Percentiles rank a stretch among this genome's conserved stretches.
Conservation (phyloP, 2,113 vertebrate genomes). For the Plestiodon gilberti region DNA sequence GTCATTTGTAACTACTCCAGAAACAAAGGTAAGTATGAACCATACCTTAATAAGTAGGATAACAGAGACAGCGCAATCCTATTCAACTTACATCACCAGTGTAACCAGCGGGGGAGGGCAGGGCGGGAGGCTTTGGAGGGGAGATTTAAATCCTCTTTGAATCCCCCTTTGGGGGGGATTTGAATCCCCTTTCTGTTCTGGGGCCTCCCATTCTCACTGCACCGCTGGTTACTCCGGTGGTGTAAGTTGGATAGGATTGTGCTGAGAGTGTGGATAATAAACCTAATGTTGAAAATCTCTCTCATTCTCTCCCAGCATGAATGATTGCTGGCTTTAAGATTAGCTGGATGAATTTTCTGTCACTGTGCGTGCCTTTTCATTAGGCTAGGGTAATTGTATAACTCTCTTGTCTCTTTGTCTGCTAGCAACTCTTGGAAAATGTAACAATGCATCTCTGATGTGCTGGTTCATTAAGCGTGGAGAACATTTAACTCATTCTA, state of each 20-base stretch:
- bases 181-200: too few species aligned
- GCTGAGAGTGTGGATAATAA: background rate
- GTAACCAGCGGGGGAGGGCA: too few species aligned
- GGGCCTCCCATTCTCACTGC: too few species aligned
- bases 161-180: too few species aligned
- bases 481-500: conserved; percentile 1
- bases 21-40: conserved; percentile 24
- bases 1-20: conserved; percentile 1
- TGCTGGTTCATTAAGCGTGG: background rate
- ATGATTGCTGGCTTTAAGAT: conserved; percentile 39
- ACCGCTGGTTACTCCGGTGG: too few species aligned
- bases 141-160: too few species aligned
- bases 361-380: conserved; percentile 43
- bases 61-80: too few species aligned
- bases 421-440: conserved; percentile 25
- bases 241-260: too few species aligned
- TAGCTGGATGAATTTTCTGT: conserved; percentile 41
- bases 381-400: conserved; percentile 43
- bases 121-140: too few species aligned
- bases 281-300: conserved; percentile 3
- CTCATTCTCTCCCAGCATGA: conserved; percentile 3
- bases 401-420: conserved; percentile 36
- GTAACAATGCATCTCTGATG: background rate
- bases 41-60: conserved; percentile 16
- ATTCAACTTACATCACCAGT: too few species aligned